These are phyloP conservation scores for Acleris cristana DNA, from an alignment of 2,888 invertebrate species.

Conservation along the genomic window DNA sequence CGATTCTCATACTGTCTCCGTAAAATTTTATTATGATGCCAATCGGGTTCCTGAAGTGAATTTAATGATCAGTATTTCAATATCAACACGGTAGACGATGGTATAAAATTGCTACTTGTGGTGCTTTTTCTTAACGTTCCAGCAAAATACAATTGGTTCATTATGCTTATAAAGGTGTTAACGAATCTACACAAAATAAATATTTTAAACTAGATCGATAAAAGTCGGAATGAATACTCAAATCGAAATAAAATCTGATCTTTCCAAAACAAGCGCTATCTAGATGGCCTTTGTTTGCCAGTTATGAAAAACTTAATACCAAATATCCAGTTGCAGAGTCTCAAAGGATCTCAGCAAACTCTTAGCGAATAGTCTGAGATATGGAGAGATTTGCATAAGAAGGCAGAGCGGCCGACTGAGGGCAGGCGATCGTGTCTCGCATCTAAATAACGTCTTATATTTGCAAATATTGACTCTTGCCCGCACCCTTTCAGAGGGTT, in stretches of 20 bases:
- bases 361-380: constrained; percentile 74
- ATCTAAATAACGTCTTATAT: constrained; percentile 82
- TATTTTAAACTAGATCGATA: too few relatives aligned
- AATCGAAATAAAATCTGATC: background rate
- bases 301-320: constrained; percentile 79
- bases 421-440: constrained; percentile 76
- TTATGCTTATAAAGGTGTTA: background rate
- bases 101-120: constrained; percentile 4
- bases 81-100: constrained; percentile 10
- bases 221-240: background rate
- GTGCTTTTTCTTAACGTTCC: constrained; percentile 12
- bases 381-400: constrained; percentile 76
- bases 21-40: constrained; percentile 25
- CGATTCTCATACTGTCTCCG: constrained; percentile 28
- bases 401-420: constrained; percentile 63
- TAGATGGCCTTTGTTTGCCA: constrained; percentile 48
- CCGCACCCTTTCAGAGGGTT: constrained; percentile 74
- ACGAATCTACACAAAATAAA: too few relatives aligned
- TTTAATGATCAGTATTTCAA: constrained; percentile 24
- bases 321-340: constrained; percentile 59
- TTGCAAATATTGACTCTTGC: constrained; percentile 80
- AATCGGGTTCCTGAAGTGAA: constrained; percentile 20
- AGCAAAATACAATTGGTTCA: background rate
- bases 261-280: background rate
- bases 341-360: constrained; percentile 70